Conservation (phyloP, 2,113 vertebrate genomes). For the Sturnus vulgaris region DNA sequence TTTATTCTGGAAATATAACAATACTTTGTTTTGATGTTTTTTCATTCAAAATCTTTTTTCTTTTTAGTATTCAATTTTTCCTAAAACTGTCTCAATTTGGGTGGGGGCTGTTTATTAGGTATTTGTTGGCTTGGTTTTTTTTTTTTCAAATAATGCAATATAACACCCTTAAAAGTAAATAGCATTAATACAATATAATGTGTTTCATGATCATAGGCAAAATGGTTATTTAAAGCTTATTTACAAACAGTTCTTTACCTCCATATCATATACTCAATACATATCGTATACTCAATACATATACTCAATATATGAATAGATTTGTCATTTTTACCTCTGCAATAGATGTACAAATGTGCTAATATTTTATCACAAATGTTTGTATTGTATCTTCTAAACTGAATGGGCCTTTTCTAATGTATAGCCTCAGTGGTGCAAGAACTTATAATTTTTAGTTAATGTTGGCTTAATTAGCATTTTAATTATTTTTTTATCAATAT, state of each 20-base stretch:
- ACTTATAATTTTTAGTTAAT: background rate
- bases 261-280: background rate
- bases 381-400: background rate
- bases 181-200: background rate
- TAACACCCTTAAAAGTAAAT: background rate
- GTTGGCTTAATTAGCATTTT: background rate
- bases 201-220: background rate
- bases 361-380: background rate
- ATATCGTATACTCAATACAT: background rate
- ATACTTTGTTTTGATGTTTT: background rate
- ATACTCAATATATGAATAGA: background rate
- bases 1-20: background rate
- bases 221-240: background rate
- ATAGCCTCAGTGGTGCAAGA: background rate
- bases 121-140: rapidly evolving
- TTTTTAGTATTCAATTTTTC: background rate
- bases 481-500: background rate
- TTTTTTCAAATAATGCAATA: background rate
- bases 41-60: background rate
- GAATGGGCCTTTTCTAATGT: background rate
- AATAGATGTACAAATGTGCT: background rate
- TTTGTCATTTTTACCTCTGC: background rate
- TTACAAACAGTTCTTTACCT: background rate
- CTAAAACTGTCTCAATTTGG: background rate
- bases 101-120: rapidly evolving